These are phyloP conservation scores for Mustela lutreola DNA, from an alignment of 2,113 vertebrate genomes.

Conservation along the genomic window DNA sequence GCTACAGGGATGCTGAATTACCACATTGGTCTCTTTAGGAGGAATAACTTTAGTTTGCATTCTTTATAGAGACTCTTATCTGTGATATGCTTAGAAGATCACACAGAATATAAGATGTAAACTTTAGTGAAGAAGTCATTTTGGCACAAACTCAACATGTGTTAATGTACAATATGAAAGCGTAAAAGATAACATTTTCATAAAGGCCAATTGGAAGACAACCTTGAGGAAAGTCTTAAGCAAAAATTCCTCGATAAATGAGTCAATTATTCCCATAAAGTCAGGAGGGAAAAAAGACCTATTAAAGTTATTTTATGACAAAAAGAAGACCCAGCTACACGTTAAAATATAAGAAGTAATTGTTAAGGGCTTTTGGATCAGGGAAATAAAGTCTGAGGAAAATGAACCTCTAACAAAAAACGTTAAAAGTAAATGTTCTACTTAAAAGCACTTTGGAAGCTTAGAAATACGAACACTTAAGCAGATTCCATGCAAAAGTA, in stretches of 20 bases:
- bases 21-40: not conserved
- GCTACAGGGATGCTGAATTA: not conserved
- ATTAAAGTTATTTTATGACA: conserved; percentile 42
- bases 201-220: not conserved
- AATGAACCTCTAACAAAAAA: not conserved
- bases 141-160: conserved; percentile 29
- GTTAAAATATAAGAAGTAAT: conserved; percentile 38
- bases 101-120: not conserved
- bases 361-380: conserved; percentile 34
- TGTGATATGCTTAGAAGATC: conserved; percentile 1
- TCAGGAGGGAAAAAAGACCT: not conserved
- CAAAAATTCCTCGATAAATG: conserved; percentile 44
- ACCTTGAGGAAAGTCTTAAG: not conserved
- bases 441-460: not conserved
- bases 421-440: conserved; percentile 12
- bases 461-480: conserved; percentile 7
- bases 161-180: not conserved
- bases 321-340: not conserved
- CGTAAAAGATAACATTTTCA: not conserved
- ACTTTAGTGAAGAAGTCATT: conserved; percentile 16
- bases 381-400: not conserved
- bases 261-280: conserved; percentile 38
- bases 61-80: conserved; percentile 25
- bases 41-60: conserved; percentile 26
- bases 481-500: not conserved